Base-by-base conservation (phyloP, 2,797 vertebrate genomes). In the Orestias chungarensis region DNA sequence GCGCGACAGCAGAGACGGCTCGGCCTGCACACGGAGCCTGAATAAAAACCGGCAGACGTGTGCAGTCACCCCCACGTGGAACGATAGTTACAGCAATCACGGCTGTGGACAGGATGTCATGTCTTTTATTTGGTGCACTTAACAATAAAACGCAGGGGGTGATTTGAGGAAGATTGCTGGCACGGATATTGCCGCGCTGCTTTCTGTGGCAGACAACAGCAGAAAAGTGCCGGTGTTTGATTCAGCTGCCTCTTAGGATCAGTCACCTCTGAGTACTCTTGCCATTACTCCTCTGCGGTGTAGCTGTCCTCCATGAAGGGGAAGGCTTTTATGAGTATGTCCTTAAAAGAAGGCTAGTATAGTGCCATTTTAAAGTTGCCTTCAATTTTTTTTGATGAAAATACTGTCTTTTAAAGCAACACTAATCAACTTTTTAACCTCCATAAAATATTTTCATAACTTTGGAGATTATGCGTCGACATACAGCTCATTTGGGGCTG, bases 1-100 rank as follows among this genome's bases (percentile, higher is more conserved):
- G 79, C 85, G 67, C 85, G 80, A 87, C 84, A 78, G 72, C 83
- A 68, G 74, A 47, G 29, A 74, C 57, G 71, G 81, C 82, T 68
- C 82, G 69, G 64, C 0, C 69, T 3, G n/a, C 10, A 23, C n/a
- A 65, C 18, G 68, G 64, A 65, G 50, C n/a, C n/a, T n/a, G n/a
- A n/a, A n/a, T n/a, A n/a, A n/a, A n/a, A n/a, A n/a, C n/a, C n/a
- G n/a, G n/a, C n/a, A n/a, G 50, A 74, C 65, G 12, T 64, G 0
- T 0, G 35, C 66, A 54, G 18, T 76, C 67, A 17, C 66, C 12
- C 73, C 52, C 4, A 17, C 2, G 0, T 1, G 29, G 55, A n/a
- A 33, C 1, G 17, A 61, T 3, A 7, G 69, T 15, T 49, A 66
- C 23, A 40, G 14, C 14, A 14, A 40, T 70, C 50, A 27, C 62